Base-by-base conservation (phyloP, 1,140 invertebrate species). In the Pogonomyrmex barbatus region DNA sequence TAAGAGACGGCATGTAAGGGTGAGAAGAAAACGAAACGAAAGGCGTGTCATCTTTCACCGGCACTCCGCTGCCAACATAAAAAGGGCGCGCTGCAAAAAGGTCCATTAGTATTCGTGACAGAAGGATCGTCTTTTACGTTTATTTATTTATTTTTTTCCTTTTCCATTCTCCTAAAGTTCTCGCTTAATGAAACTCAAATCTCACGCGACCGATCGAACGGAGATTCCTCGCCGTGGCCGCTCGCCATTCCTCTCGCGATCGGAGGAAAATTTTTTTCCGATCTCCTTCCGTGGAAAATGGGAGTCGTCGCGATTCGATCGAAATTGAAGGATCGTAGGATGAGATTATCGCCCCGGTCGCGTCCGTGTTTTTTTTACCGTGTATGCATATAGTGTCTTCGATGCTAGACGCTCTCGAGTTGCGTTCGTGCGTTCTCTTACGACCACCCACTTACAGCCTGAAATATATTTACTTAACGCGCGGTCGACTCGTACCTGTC, bases 31-130 rank as follows among this genome's bases (percentile, higher is more conserved):
- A 86, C 73, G 65, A 54, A 65, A 65, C 54, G 58, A 62, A 87
- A 85, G 83, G 62, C 83, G 73, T 63, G 65, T 87, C 83, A 86
- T 73, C 73, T 76, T 78, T 85, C 71, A 77, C n/a, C 24, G 52
- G 42, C 62, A 79, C 63, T 67, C 39, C 36, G 9, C 24, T 50
- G 12, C 24, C 50, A 24, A 3, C 42, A 39, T 62, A 14, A 65
- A 54, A 79, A 70, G 68, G 63, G 17, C 5, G 33, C 67, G 76
- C 47, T 82, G 63, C 70, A 88, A 87, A 82, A 88, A 73, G 58
- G 45, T 81, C 87, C 87, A 82, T 88, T 88, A 87, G 75, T 87
- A 87, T 47, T 56, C 56, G 65, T 42, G 85, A 45, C 52, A 81
- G 58, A 82, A 87, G 58, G 45, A 4, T 71, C 86, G 65, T 79